Conservation (phyloP, 2,797 vertebrate species). For the Chromobotia macracanthus region DNA sequence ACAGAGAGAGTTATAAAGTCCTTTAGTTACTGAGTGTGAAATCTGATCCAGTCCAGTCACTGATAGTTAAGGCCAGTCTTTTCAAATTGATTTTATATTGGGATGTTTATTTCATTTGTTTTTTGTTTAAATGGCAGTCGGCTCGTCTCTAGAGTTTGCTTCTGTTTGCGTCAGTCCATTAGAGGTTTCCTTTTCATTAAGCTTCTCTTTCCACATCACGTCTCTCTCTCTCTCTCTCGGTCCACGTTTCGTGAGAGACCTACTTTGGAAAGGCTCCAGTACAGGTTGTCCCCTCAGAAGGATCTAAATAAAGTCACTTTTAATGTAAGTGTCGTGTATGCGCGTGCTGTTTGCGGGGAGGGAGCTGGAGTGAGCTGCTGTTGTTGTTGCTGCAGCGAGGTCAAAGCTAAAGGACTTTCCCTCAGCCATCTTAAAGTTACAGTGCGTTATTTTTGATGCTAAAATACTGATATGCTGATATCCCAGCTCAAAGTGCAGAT, state of each 20-base stretch:
- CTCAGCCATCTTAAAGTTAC: background rate
- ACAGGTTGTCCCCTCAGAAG: constrained; percentile 47
- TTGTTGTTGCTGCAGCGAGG: constrained; percentile 18
- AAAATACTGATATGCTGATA: background rate
- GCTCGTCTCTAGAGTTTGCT: background rate
- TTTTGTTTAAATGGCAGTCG: background rate
- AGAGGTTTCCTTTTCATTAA: constrained; percentile 36
- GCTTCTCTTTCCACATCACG: constrained; percentile 41
- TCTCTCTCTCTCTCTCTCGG: constrained; percentile 31
- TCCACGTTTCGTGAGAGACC: constrained; percentile 45
- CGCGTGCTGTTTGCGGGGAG: constrained; percentile 36
- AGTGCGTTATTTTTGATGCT: background rate
- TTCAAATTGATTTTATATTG: background rate
- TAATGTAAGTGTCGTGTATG: constrained; percentile 34
- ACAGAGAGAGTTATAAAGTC: too few species aligned
- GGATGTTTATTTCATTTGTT: background rate
- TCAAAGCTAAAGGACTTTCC: constrained; percentile 12
- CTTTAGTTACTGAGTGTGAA: constrained; percentile 8
- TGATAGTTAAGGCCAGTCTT: background rate
- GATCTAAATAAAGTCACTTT: constrained; percentile 45
- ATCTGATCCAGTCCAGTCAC: background rate
- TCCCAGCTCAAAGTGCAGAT: background rate
- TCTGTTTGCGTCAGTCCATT: constrained; percentile 25
- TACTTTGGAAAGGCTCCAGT: constrained; percentile 52
- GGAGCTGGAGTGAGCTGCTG: constrained; percentile 8